Evolutionary conservation across 2,888 invertebrate species (phyloP), one percentile per base, ranked within the genome.

Genomic region (Drosophila neotestacea): DNA sequence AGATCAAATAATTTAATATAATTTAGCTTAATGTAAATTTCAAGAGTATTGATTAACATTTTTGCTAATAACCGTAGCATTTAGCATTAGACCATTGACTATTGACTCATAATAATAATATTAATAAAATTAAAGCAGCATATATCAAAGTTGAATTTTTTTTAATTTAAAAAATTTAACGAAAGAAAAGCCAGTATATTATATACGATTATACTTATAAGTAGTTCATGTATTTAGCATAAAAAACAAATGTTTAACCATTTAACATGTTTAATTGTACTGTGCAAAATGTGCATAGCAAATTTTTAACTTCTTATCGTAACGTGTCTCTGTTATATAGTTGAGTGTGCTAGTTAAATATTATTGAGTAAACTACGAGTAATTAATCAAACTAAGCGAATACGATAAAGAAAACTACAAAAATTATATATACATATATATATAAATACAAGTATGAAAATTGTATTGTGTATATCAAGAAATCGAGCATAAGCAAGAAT

Each of bases 301-400:
- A 70, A 76, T 70, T 88, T 84, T 84, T 73, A 88, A 79, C 73
- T 73, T 77, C 61, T 84, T 62, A 54, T 81, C 72, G 73, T 68
- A 73, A 42, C 41, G 48, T 63, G 34, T 64, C 63, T 84, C 85
- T 80, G 88, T 85, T 81, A 70, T 78, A 70, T 73, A 76, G 70
- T 68, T 86, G 84, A 69, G 69, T 62, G 60, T 68, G 76, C 50
- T 61, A 47, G 65, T 70, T 66, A 68, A 68, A 71, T 55, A 60
- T 47, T 59, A 58, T 50, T 51, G 56, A 54, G 36, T 36, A 64
- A 44, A 56, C 7, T 51, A 77, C 50, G 55, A 61, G 56, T 74
- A 65, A 54, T 68, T 47, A 79, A 80, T 80, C 68, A 68, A 77
- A 66, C 9, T 47, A 60, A 62, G 22, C 58, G 67, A 78, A 73